Conservation (phyloP, 2,113 vertebrate genomes). For the Laterallus jamaicensis region DNA sequence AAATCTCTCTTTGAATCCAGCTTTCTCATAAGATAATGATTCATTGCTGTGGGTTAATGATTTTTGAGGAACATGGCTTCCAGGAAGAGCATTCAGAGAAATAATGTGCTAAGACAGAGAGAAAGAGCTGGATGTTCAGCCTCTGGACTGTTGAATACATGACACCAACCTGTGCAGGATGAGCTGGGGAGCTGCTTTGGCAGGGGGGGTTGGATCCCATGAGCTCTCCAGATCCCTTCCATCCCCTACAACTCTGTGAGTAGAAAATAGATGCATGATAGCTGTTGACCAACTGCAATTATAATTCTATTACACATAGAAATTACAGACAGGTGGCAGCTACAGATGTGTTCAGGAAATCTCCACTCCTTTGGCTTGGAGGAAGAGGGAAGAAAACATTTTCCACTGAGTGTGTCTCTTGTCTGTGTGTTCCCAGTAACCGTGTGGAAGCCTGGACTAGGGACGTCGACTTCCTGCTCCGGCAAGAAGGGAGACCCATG, state of each 20-base stretch:
- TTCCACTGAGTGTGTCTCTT: not conserved
- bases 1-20: not conserved
- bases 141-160: not conserved
- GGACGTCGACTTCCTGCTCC: conserved; percentile 87
- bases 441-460: conserved; percentile 97
- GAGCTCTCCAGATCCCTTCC: too few relatives aligned
- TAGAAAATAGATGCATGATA: not conserved
- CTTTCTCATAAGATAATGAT: not conserved
- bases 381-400: not conserved
- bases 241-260: not conserved
- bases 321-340: not conserved
- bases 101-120: not conserved
- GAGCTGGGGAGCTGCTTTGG: too few relatives aligned
- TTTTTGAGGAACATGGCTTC: not conserved
- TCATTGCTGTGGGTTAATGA: not conserved
- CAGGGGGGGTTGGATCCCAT: too few relatives aligned
- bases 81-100: not conserved
- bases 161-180: not conserved
- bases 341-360: not conserved
- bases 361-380: not conserved
- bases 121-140: not conserved
- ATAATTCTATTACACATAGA: not conserved
- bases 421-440: conserved; percentile 79
- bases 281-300: not conserved
- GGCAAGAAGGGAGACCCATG: conserved; percentile 90